Evolutionary conservation across 1,140 invertebrate species (phyloP).

Genomic region (Achroia grisella): DNA sequence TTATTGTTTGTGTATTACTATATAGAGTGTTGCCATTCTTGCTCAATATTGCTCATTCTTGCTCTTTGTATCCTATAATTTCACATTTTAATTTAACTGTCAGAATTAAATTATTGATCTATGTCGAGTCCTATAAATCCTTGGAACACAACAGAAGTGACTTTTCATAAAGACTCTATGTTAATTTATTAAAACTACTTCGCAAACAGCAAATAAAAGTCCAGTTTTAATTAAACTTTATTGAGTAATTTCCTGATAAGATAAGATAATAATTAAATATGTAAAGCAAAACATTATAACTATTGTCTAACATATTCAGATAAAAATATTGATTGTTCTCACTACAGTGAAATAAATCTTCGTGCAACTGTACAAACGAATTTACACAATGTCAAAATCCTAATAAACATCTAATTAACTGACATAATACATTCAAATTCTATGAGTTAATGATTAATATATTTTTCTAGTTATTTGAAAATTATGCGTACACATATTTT

Average conservation of each 20-base stretch:
- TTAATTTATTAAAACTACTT: too few species aligned
- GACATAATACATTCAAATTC: constrained; percentile 18
- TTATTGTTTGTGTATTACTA: too few species aligned
- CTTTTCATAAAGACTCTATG: too few species aligned
- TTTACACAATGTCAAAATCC: constrained; percentile 25
- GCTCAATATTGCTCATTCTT: too few species aligned
- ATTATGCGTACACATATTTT: too few species aligned
- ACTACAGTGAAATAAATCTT: constrained; percentile 37
- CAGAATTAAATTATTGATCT: too few species aligned
- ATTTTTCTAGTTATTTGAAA: not conserved
- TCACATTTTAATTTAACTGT: too few species aligned
- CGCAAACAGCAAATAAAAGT: constrained; percentile 27
- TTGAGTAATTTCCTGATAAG: constrained; percentile 56
- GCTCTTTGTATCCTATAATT: too few species aligned
- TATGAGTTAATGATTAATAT: constrained; percentile 3
- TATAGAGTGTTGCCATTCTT: too few species aligned
- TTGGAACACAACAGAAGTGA: too few species aligned
- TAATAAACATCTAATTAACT: constrained; percentile 20
- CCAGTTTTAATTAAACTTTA: constrained; percentile 50
- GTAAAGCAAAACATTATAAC: constrained; percentile 53
- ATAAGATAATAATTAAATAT: constrained; percentile 53
- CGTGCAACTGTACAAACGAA: constrained; percentile 54
- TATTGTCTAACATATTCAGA: constrained; percentile 45
- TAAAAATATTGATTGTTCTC: constrained; percentile 27
- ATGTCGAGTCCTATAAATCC: too few species aligned